Evolutionary conservation across 2,113 vertebrate genomes (phyloP), one percentile per base, ranked within the genome.

Genomic region (Platanista minor): DNA sequence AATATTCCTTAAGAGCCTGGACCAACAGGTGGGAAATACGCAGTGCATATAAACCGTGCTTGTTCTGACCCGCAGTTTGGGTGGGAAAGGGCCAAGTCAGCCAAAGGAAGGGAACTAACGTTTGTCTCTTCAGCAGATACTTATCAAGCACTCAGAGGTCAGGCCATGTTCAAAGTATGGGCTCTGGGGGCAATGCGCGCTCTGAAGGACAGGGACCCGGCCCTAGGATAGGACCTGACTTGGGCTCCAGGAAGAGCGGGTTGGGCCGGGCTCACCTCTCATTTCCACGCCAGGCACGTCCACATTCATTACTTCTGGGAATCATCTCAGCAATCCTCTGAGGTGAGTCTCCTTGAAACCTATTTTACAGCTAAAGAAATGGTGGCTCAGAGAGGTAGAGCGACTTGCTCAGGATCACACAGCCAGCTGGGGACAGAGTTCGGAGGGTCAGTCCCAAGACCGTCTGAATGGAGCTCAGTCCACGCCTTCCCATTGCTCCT

Each of bases 181-280:
- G 46, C 6, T 10, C 12, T 3, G 15, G 41, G 41, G 11, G 59
- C 13, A 15, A 33, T 29, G 21, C 10, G 0, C 0, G 1, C 46
- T 59, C 25, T 4, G 9, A 1, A 4, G 31, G 21, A 36, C 21
- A 7, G 18, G 78, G 5, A 5, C 49, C 2, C 7, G 2, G 13
- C 17, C 54, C 43, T 20, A 9, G 43, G 13, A 0, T 7, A 15
- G 18, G 36, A 36, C 62, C 57, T 1, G 2, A 25, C n/a, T 23
- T 13, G 0, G 36, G 66, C 6, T 36, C 36, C 0, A 0, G 64
- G 77, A 15, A 11, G 9, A 12, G 12, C 1, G 2, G 23, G 9
- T 57, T 1, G 17, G 6, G 39, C 72, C 41, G 14, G 59, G 29
- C 74, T 66, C 1, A 1, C 27, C 62, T 12, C 15, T 52, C 13